Conservation (phyloP, 1,140 invertebrate species). For the Hyles euphorbiae region DNA sequence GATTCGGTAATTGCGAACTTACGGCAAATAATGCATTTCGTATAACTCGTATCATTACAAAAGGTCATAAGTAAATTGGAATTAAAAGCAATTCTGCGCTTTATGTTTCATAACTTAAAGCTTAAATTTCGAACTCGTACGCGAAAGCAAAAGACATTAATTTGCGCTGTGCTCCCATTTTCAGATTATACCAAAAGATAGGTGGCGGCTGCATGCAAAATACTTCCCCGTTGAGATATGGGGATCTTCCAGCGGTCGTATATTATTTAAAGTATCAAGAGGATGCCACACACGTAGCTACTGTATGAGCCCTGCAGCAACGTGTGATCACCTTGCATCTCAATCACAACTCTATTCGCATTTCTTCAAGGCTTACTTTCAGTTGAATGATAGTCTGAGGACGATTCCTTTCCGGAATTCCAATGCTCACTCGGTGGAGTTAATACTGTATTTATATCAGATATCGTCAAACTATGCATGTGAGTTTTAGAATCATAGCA, state of each 20-base stretch:
- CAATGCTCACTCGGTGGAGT: constrained; percentile 3
- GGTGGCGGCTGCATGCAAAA: constrained; percentile 63
- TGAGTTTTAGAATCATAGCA: neutral
- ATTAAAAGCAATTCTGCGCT: constrained; percentile 7
- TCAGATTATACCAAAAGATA: constrained; percentile 68
- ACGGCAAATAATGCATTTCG: constrained; percentile 61
- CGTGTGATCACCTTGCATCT: neutral
- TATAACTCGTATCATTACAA: constrained; percentile 10
- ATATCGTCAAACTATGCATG: neutral
- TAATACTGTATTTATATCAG: constrained; percentile 3
- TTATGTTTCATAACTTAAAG: constrained; percentile 11
- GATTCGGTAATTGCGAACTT: constrained; percentile 61
- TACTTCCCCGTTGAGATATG: constrained; percentile 69
- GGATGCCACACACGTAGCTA: constrained; percentile 65
- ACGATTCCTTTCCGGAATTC: constrained; percentile 3
- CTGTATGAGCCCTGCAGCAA: constrained; percentile 23
- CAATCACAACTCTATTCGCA: neutral
- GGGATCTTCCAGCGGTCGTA: constrained; percentile 50
- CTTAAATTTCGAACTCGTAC: constrained; percentile 14
- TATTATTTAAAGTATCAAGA: constrained; percentile 61
- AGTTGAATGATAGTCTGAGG: neutral
- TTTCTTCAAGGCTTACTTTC: neutral
- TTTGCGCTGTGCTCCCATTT: constrained; percentile 46
- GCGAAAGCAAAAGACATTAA: constrained; percentile 1
- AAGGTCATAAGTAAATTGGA: neutral